Conservation (phyloP, 2,888 invertebrate species). For the Melikaiella ostensackeni region DNA sequence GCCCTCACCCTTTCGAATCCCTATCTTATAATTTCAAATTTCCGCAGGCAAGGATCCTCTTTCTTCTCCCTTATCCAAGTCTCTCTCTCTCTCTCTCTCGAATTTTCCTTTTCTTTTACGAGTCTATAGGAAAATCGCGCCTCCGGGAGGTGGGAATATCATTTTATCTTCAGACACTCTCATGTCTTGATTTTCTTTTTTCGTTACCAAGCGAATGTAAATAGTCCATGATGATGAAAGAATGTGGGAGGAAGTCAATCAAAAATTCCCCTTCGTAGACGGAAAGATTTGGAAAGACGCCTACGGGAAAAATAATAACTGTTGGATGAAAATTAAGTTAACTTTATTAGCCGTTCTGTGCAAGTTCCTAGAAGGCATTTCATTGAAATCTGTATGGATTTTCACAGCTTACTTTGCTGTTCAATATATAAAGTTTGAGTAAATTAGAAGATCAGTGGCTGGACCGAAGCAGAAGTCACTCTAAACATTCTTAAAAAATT, state of each 20-base stretch:
- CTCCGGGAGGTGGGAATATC: conserved; percentile 39
- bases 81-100: conserved; percentile 20
- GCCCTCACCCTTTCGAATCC: conserved; percentile 54
- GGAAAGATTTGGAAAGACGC: neutral
- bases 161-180: conserved; percentile 20
- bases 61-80: conserved; percentile 41
- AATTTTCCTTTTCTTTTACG: conserved; percentile 35
- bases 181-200: neutral
- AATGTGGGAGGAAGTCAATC: neutral
- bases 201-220: conserved; percentile 11
- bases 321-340: too few relatives aligned
- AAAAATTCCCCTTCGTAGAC: neutral
- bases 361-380: too few relatives aligned
- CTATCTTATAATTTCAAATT: conserved; percentile 70
- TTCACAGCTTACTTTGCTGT: too few relatives aligned
- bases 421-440: too few relatives aligned
- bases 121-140: conserved; percentile 27
- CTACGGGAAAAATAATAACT: too few relatives aligned
- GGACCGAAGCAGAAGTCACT: too few relatives aligned
- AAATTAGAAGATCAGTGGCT: too few relatives aligned
- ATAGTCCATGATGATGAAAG: neutral
- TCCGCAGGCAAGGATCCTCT: conserved; percentile 62
- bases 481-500: too few relatives aligned
- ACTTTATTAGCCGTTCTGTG: too few relatives aligned
- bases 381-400: too few relatives aligned